These are phyloP conservation scores for Heterotis niloticus DNA, from an alignment of 2,113 vertebrate species.

Conservation along the genomic window DNA sequence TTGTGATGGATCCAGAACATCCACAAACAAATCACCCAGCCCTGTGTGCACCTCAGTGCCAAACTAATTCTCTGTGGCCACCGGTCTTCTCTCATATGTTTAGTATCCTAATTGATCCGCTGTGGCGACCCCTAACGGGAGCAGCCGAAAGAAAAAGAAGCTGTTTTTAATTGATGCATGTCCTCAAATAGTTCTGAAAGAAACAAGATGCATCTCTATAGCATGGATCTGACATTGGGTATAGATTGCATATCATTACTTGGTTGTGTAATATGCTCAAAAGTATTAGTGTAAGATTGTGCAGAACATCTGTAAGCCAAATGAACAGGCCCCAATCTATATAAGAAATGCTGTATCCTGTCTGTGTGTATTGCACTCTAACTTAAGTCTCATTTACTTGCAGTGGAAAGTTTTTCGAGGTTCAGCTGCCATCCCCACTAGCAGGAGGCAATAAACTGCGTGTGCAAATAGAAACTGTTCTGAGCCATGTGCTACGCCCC, in stretches of 20 bases:
- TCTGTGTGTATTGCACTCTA: not conserved
- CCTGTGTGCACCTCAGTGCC: too few relatives aligned
- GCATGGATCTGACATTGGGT: too few relatives aligned
- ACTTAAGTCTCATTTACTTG: slow-evolving; percentile 18
- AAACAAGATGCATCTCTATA: too few relatives aligned
- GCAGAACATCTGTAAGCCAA: not conserved
- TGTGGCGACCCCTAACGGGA: too few relatives aligned
- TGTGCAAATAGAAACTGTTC: slow-evolving; percentile 79
- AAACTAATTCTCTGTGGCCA: too few relatives aligned
- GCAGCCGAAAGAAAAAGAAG: too few relatives aligned
- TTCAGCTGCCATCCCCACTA: slow-evolving; percentile 75
- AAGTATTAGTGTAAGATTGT: not conserved
- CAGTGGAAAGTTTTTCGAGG: slow-evolving; percentile 85
- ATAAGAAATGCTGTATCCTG: not conserved
- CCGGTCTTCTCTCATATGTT: too few relatives aligned
- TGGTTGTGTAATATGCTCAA: not conserved
- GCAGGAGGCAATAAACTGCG: slow-evolving; percentile 75
- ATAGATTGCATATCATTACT: too few relatives aligned
- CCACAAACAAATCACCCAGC: too few relatives aligned
- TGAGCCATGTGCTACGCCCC: slow-evolving; percentile 84
- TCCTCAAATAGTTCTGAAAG: too few relatives aligned
- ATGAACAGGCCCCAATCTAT: not conserved
- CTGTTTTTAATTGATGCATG: too few relatives aligned
- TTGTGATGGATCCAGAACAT: too few relatives aligned
- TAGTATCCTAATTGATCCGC: not conserved